Evolutionary conservation across 2,888 invertebrate species (phyloP), one percentile per base, ranked within the genome.

Genomic region (Amphipoea oculea): DNA sequence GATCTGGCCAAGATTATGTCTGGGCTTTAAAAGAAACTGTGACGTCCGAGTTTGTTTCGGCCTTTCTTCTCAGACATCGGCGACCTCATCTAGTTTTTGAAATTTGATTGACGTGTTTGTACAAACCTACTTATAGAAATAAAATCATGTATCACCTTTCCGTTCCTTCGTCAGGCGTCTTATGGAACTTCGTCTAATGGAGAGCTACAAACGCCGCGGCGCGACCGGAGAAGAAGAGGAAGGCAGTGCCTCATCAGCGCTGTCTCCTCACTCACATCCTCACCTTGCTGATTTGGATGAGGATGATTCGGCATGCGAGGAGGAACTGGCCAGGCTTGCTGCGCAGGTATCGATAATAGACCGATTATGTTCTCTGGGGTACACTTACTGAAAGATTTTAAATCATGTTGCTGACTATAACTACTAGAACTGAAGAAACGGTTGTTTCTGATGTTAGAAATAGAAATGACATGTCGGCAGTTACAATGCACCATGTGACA

Each of bases 231-330:
- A 98, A 76, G 98, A 98, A 89, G 98, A 98, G 78, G 98, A 98
- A 90, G 99, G 99, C n/a, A 99, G 99, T 91, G 99, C 99, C 89
- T 99, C 99, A n/a, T 99, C 99, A 0, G 98, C 98, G 57, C 98
- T 99, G 97, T 99, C 99, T 84, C 99, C 98, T 89, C 99, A 99
- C 95, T 99, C 99, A 3, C 99, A 99, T 91, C 99, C 99, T 89
- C 99, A 99, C 94, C 98, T 99, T 54, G 92, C 99, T 0, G 99
- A 99, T 94, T 98, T 99, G 91, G 99, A 99, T 91, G 99, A 99
- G 79, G 96, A 96, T 77, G 99, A 99, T 91, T 99, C 99, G 14
- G 98, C 98, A 1, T 98, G 99, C 92, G 99, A 99, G 91, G 99
- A 99, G 92, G 99, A 98, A 92, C 94, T 98, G 62, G 98, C 98